Percentiles rank a stretch among this genome's conserved stretches.
Conservation (phyloP, 2,113 vertebrate species). For the Vidua chalybeata region DNA sequence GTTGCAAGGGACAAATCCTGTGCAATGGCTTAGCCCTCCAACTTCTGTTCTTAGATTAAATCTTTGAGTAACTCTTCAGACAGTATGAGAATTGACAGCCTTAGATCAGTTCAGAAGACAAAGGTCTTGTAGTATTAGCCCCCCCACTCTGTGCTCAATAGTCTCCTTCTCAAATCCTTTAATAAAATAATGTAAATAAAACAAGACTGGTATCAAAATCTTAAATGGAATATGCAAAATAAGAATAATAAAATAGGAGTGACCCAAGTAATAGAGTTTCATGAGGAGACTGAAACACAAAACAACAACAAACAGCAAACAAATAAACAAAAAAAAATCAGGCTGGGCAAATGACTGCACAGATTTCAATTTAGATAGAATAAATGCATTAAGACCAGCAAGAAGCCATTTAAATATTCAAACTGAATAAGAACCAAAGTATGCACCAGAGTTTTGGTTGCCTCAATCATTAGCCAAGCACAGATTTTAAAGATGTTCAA, state of each 20-base stretch:
- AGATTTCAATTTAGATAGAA: slow-evolving; percentile 28
- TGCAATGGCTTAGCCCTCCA: background rate
- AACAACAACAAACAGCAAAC: background rate
- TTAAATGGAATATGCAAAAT: background rate
- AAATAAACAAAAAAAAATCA: background rate
- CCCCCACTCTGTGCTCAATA: background rate
- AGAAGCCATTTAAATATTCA: slow-evolving; percentile 39
- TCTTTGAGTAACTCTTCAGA: background rate
- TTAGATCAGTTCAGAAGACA: background rate
- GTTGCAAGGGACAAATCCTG: background rate
- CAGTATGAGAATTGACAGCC: background rate
- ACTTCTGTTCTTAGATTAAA: background rate
- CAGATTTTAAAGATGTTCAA: slow-evolving; percentile 21
- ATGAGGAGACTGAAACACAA: background rate
- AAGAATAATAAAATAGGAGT: background rate
- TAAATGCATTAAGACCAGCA: background rate
- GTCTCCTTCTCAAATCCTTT: background rate
- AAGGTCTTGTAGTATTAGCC: background rate
- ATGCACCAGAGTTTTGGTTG: background rate
- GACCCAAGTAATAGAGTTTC: background rate
- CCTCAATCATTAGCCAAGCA: slow-evolving; percentile 4
- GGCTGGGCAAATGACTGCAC: background rate
- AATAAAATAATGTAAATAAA: background rate
- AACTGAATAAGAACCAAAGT: background rate
- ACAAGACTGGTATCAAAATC: background rate